phyloP scores from a whole-genome alignment of 1,140 invertebrate species.

The Cardiocondyla obscurior region DNA sequence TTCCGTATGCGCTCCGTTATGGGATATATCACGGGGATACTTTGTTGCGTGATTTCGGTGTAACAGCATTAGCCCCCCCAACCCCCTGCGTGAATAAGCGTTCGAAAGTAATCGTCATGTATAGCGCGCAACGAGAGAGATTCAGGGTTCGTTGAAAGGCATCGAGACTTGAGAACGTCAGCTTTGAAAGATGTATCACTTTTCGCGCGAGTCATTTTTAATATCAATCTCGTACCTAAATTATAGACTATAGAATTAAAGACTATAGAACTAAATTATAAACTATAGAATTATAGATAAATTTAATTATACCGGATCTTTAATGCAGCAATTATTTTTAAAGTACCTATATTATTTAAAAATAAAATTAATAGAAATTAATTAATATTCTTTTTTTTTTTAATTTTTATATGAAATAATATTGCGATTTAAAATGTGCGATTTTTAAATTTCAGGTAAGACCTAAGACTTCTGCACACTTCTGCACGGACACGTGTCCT shows the following conservation, averaged over 20 bases:
- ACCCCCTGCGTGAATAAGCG: conserved; percentile 1
- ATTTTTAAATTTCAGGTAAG: too few relatives aligned
- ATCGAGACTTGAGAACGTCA: neutral
- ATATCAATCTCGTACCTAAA: too few relatives aligned
- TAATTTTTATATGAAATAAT: neutral
- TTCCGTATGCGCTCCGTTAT: neutral
- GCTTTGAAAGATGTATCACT: neutral
- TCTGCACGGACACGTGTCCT: neutral
- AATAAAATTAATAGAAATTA: neutral
- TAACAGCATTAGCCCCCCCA: neutral
- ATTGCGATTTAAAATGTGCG: neutral
- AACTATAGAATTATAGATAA: neutral
- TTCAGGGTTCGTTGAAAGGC: conserved; percentile 10
- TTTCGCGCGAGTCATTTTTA: neutral
- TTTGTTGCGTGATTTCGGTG: conserved; percentile 33
- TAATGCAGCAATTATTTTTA: neutral
- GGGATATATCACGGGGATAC: conserved; percentile 33
- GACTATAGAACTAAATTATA: too few relatives aligned
- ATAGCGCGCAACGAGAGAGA: neutral
- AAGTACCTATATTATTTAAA: neutral
- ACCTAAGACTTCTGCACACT: too few relatives aligned
- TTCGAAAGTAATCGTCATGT: conserved; percentile 24
- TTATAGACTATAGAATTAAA: neutral
- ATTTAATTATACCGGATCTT: neutral
- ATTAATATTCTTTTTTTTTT: neutral